phyloP scores from a whole-genome alignment of 2,113 vertebrate genomes.

The Cryptotis parvus region DNA sequence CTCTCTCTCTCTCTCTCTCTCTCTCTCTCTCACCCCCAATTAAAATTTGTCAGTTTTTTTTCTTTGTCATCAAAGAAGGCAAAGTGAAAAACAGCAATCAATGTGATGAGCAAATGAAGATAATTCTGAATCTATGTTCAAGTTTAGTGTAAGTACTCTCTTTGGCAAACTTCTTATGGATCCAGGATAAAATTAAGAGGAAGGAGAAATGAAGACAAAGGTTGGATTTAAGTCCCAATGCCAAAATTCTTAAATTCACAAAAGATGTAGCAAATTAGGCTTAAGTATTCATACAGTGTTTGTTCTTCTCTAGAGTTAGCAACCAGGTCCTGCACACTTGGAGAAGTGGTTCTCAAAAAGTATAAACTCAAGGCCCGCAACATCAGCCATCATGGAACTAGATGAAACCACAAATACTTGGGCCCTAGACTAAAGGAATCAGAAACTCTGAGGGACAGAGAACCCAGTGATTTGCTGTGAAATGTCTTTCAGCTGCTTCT shows the following conservation, averaged over 20 bases:
- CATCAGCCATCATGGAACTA: not conserved
- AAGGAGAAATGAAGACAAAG: not conserved
- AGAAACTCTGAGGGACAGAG: not conserved
- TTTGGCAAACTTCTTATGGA: not conserved
- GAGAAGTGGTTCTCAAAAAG: not conserved
- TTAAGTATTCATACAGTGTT: not conserved
- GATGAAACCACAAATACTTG: not conserved
- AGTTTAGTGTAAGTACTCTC: not conserved
- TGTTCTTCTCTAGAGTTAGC: not conserved
- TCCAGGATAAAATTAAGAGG: not conserved
- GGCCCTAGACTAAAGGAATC: not conserved
- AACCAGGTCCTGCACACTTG: not conserved
- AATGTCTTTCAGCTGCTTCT: not conserved
- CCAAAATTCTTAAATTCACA: not conserved
- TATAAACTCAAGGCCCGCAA: not conserved
- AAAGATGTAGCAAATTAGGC: not conserved
- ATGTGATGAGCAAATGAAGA: not conserved
- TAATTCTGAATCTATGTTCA: not conserved
- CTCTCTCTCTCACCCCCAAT: not conserved
- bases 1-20: no score
- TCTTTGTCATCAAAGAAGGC: slow-evolving; percentile 20
- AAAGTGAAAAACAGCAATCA: not conserved
- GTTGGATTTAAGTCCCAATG: not conserved
- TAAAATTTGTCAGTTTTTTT: slow-evolving; percentile 3
- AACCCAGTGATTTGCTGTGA: not conserved